Conservation (phyloP, 2,113 vertebrate species). For the Emydura subglobosa region DNA sequence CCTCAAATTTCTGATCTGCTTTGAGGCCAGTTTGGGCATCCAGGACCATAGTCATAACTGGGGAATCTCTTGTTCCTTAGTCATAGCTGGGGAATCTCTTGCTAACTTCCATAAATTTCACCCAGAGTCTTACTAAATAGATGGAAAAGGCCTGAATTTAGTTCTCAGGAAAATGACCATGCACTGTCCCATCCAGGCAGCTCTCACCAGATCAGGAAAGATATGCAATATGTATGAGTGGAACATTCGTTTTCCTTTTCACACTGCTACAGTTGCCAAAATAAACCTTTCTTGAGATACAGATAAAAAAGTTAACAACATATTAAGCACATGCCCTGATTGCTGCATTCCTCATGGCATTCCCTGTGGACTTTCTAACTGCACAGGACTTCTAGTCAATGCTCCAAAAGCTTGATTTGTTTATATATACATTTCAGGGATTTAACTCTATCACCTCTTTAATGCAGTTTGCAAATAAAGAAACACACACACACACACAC, state of each 20-base stretch:
- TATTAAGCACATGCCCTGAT: conserved; percentile 42
- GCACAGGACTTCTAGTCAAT: conserved; percentile 39
- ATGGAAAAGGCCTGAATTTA: not conserved
- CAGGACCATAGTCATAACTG: not conserved
- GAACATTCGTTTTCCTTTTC: not conserved
- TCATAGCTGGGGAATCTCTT: not conserved
- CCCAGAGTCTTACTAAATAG: not conserved
- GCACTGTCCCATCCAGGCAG: not conserved
- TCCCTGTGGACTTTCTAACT: conserved; percentile 21
- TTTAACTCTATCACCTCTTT: conserved; percentile 61
- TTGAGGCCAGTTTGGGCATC: not conserved
- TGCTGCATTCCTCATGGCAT: conserved; percentile 12
- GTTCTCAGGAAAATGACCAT: not conserved
- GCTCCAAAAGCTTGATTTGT: not conserved
- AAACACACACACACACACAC: not conserved
- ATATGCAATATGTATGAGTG: conserved; percentile 3
- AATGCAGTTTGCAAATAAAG: not conserved
- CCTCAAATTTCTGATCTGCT: not conserved
- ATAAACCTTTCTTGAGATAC: conserved; percentile 57
- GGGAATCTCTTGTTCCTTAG: not conserved
- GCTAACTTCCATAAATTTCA: not conserved
- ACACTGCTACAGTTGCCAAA: conserved; percentile 47
- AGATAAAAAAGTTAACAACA: conserved; percentile 31
- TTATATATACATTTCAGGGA: conserved; percentile 19
- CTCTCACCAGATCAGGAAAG: conserved; percentile 27